Conservation (phyloP, 2,888 invertebrate species). For the Balanococcus diminutus region DNA sequence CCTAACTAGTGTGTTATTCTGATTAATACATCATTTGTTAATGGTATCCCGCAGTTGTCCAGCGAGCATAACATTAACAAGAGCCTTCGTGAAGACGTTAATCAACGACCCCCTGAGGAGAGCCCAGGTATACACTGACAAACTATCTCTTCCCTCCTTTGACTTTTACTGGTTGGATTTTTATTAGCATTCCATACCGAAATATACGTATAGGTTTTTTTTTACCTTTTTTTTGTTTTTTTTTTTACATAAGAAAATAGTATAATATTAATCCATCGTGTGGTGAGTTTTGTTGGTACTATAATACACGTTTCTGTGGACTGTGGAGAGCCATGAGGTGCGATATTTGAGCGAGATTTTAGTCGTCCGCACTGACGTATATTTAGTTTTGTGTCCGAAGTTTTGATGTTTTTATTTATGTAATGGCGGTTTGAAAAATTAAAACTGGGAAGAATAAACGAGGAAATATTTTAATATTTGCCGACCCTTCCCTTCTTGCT, state of each 20-base stretch:
- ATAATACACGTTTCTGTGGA: neutral
- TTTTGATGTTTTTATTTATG: conserved; percentile 43
- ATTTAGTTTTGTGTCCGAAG: conserved; percentile 44
- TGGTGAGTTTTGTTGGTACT: conserved; percentile 26
- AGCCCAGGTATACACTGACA: conserved; percentile 50
- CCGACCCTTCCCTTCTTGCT: neutral
- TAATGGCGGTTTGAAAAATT: conserved; percentile 18
- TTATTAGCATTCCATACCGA: conserved; percentile 46
- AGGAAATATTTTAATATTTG: conserved; percentile 20
- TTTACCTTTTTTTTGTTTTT: neutral
- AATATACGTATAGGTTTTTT: neutral
- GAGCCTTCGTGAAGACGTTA: conserved; percentile 54
- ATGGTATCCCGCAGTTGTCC: conserved; percentile 55
- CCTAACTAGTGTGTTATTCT: conserved; percentile 50
- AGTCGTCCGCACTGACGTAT: conserved; percentile 37
- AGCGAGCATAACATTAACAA: conserved; percentile 54
- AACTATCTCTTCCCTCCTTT: conserved; percentile 46
- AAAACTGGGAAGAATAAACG: neutral
- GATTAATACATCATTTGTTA: conserved; percentile 55
- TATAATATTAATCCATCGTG: conserved; percentile 41
- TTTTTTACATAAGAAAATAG: neutral
- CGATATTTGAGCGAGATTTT: conserved; percentile 43
- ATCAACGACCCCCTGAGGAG: conserved; percentile 54
- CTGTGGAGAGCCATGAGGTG: conserved; percentile 37
- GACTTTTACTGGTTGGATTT: conserved; percentile 37